phyloP scores from a whole-genome alignment of 1,140 invertebrate species.

The Trachymyrmex cornetzi region DNA sequence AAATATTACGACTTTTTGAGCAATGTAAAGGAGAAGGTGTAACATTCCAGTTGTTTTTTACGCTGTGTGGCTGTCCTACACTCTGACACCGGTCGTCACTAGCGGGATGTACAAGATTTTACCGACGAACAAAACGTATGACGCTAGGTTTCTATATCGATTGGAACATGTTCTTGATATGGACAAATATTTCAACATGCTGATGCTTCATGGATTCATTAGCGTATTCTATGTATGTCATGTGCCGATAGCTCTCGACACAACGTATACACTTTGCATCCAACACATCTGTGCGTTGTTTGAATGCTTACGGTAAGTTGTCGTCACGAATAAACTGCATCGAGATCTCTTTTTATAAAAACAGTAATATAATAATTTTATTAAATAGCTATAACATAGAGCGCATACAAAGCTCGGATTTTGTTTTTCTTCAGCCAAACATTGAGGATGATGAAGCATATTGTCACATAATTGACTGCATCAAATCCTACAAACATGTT shows the following conservation, averaged over 20 bases:
- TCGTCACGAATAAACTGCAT: not conserved
- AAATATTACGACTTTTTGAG: too few relatives aligned
- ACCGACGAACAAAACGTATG: constrained; percentile 22
- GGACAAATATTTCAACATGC: constrained; percentile 19
- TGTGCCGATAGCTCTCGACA: constrained; percentile 61
- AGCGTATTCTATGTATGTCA: not conserved
- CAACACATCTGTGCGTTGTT: constrained; percentile 72
- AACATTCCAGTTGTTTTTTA: constrained; percentile 4
- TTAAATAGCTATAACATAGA: constrained; percentile 12
- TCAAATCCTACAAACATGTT: constrained; percentile 8
- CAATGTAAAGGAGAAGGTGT: not conserved
- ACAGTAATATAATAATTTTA: not conserved
- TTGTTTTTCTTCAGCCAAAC: not conserved
- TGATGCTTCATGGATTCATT: not conserved
- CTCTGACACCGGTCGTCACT: not conserved
- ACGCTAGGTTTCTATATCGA: not conserved
- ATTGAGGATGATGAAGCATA: constrained; percentile 9
- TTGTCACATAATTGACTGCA: not conserved
- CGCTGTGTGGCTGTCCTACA: not conserved
- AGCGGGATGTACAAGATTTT: not conserved
- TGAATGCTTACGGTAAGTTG: constrained; percentile 64
- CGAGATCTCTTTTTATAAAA: too few relatives aligned
- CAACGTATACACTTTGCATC: constrained; percentile 62
- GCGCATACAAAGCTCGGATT: not conserved
- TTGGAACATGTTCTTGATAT: constrained; percentile 11